Conservation (phyloP, 2,113 vertebrate species). For the Pipa parva region DNA sequence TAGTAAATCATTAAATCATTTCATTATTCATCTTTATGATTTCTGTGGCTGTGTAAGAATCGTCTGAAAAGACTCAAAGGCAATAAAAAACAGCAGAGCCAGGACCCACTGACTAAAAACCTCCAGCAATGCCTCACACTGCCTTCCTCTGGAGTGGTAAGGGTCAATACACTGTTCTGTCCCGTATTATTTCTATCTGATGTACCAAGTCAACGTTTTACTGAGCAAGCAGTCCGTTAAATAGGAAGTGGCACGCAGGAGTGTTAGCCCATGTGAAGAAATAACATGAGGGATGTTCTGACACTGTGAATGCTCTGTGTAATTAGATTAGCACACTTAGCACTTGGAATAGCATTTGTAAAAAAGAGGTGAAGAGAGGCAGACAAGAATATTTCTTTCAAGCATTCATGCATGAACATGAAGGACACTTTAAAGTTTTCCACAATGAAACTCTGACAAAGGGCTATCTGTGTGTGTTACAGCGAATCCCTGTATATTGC, state of each 20-base stretch:
- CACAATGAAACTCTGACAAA: slow-evolving; percentile 14
- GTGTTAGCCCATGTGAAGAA: slow-evolving; percentile 41
- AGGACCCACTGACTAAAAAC: no score
- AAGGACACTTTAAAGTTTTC: slow-evolving; percentile 29
- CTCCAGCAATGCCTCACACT: no score
- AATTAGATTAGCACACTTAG: slow-evolving; percentile 43
- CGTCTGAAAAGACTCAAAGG: no score
- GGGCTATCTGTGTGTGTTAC: slow-evolving; percentile 14
- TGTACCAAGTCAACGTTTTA: slow-evolving; percentile 30
- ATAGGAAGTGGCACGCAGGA: slow-evolving; percentile 16
- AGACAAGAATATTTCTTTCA: slow-evolving; percentile 23
- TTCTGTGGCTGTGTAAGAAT: no score
- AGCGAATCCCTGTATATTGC: slow-evolving; percentile 12
- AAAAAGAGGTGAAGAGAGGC: slow-evolving; percentile 22
- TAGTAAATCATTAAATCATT: no score
- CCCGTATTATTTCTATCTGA: not conserved
- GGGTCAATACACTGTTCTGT: not conserved
- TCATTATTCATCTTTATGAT: no score
- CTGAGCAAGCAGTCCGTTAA: slow-evolving; percentile 32
- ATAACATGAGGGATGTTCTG: slow-evolving; percentile 36
- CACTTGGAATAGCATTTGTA: slow-evolving; percentile 37
- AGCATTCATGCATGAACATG: slow-evolving; percentile 22
- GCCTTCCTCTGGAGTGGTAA: not conserved
- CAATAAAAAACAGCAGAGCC: no score
- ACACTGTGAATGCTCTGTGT: slow-evolving; percentile 32